Conservation (phyloP, 64 coral and sea anemone species). For the Exaiptasia diaphana region DNA sequence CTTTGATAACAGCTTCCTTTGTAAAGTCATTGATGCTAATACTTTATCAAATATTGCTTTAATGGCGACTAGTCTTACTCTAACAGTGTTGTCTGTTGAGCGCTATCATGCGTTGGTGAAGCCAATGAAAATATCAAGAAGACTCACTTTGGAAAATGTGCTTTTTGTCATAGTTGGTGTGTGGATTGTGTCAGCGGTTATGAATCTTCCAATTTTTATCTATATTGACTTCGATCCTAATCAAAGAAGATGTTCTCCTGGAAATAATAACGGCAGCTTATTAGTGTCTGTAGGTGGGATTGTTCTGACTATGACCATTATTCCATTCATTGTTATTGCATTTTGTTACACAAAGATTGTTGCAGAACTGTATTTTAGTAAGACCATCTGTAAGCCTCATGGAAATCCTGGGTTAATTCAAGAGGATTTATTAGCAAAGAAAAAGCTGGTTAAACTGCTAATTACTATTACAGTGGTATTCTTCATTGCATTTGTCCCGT, state of each 20-base stretch:
- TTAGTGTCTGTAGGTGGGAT: slow-evolving; percentile 49
- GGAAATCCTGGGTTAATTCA: background rate
- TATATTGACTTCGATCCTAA: background rate
- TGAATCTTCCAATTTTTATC: slow-evolving; percentile 51
- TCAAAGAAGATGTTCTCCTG: background rate
- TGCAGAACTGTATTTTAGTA: slow-evolving; percentile 51
- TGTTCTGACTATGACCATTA: slow-evolving; percentile 14
- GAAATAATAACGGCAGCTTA: background rate
- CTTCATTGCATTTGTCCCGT: slow-evolving; percentile 69
- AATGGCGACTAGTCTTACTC: slow-evolving; percentile 33
- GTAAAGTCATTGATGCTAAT: slow-evolving; percentile 53
- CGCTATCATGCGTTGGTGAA: slow-evolving; percentile 64
- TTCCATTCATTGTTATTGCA: slow-evolving; percentile 44
- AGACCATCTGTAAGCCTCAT: slow-evolving; percentile 54
- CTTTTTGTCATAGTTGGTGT: slow-evolving; percentile 34
- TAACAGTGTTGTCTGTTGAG: slow-evolving; percentile 63
- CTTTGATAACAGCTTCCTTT: slow-evolving; percentile 8
- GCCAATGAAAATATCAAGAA: slow-evolving; percentile 28
- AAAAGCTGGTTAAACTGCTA: slow-evolving; percentile 47
- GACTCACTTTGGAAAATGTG: slow-evolving; percentile 48
- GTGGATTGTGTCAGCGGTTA: slow-evolving; percentile 40
- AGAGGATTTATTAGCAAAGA: slow-evolving; percentile 52
- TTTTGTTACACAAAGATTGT: slow-evolving; percentile 71
- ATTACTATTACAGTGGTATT: slow-evolving; percentile 59
- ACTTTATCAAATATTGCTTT: slow-evolving; percentile 21